Conservation (phyloP, 92 coral and sea anemone species). For the Umimayanthus kanabou region DNA sequence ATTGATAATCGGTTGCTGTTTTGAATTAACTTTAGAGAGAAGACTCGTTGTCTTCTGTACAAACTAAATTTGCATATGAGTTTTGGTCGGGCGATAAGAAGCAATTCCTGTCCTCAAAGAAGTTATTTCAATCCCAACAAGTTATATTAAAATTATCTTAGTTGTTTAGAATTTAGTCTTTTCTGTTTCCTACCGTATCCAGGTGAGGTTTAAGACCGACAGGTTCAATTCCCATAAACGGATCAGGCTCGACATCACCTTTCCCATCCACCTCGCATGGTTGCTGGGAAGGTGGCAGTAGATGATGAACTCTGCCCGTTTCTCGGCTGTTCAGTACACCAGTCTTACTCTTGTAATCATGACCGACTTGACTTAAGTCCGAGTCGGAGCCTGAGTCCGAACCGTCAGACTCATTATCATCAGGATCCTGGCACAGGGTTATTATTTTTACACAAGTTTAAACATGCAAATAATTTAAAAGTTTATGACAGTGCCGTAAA, state of each 20-base stretch:
- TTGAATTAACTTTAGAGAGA: too few relatives aligned
- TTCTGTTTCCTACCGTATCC: constrained; percentile 25
- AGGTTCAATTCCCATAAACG: constrained; percentile 33
- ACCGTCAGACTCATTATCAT: constrained; percentile 48
- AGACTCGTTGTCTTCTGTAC: too few relatives aligned
- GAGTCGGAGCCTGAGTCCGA: constrained; percentile 51
- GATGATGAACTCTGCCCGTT: constrained; percentile 77
- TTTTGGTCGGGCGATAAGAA: not conserved
- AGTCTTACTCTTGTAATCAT: constrained; percentile 86
- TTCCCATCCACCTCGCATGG: constrained; percentile 80
- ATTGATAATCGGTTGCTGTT: too few relatives aligned
- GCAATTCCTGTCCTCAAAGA: not conserved
- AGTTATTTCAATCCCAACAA: constrained; percentile 5
- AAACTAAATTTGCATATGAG: too few relatives aligned
- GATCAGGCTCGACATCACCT: constrained; percentile 5
- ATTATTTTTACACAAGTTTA: constrained; percentile 28
- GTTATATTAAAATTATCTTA: not conserved
- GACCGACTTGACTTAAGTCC: constrained; percentile 42
- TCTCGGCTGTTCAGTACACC: constrained; percentile 81
- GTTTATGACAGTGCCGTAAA: not conserved
- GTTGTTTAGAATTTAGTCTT: not conserved
- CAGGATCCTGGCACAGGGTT: constrained; percentile 68
- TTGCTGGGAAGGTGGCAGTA: constrained; percentile 84
- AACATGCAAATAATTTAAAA: not conserved
- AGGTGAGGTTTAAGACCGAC: constrained; percentile 7